Base-by-base conservation (phyloP, 2,888 invertebrate genomes). In the Xestoiulus laeticollis region DNA sequence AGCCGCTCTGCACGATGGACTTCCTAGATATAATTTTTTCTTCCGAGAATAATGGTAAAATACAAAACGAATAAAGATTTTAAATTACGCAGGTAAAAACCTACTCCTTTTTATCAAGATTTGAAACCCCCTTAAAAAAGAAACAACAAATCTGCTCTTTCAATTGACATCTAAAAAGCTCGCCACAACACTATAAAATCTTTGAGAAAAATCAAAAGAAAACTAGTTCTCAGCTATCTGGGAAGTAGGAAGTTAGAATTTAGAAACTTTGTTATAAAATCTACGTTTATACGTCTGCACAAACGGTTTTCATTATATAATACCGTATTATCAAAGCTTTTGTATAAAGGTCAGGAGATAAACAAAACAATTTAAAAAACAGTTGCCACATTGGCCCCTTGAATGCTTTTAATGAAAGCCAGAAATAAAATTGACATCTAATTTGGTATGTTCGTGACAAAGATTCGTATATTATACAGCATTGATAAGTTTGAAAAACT, bases 31-130 rank as follows among this genome's bases (percentile, higher is more conserved):
- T 10, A 22, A 5, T 59, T 59, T 59, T 59, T 44, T 44, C 44
- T 12, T 44, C 10, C 22, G 22, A 59, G 59, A 59, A 59, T 59
- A 59, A 59, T 59, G 22, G 59, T 16, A 5, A 59, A 59, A 59
- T 59, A 59, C 59, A 59, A 59, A 59, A 22, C 48, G 48, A 48
- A 48, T 48, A 48, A 48, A 48, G 48, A 48, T 48, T 48, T 48
- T 16, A 59, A 53, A 59, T 59, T 59, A 59, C 59, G 59, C 1
- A n/a, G 22, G 59, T 6, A 59, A 59, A 59, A 59, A 59, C 22
- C 22, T 59, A 59, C 59, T n/a, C n/a, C 59, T 59, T n/a, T 59
- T 22, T 59, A 59, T 59, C 59, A 22, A 59, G 59, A 59, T 59
- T 22, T 8, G 59, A 22, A 59, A 22, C 16, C 59, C 59, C 59